Base-by-base conservation (phyloP, 2,113 vertebrate genomes). In the Recurvirostra avosetta region DNA sequence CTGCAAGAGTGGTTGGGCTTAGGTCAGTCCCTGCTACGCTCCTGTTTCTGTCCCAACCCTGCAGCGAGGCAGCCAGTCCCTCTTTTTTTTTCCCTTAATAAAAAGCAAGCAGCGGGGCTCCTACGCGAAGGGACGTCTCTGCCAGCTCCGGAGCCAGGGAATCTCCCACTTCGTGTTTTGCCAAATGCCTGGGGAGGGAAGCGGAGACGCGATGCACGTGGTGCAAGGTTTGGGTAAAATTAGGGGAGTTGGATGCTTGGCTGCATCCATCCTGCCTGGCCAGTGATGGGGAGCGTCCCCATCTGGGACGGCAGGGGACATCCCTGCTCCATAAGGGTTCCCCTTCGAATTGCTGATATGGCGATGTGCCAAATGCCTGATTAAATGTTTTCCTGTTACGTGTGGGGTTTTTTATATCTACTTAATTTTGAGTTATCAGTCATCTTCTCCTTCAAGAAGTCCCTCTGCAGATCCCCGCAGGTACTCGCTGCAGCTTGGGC, bases 181-280 rank as follows among this genome's bases (percentile, higher is more conserved):
- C 34, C 82, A 65, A 67, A 40, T 0, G 27, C 40, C n/a, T 41
- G 45, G 70, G 70, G n/a, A n/a, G 61, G 34, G 45, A 43, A 43
- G 49, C 9, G 15, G 73, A 81, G 68, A 36, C 4, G 5, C 29
- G 17, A 13, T 2, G 25, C 1, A 0, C 0, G 5, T 0, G 2
- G 27, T 32, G 63, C 2, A 7, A 86, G 49, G 49, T 77, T 76
- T 56, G 81, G 63, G 22, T 84, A 32, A 65, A 87, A 59, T 0
- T 8, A 17, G 20, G n/a, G 41, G 12, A 72, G 19, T 0, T 53
- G 68, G 68, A 19, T 58, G 49, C 36, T 89, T 11, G 11, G 75
- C 63, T 53, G 12, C 23, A 26, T 59, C 40, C 49, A 15, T n/a
- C 38, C 32, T 26, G 4, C 25, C 45, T 1, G 5, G 21, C 25